Conservation (phyloP, 2,888 invertebrate species). For the Andrena marginata region DNA sequence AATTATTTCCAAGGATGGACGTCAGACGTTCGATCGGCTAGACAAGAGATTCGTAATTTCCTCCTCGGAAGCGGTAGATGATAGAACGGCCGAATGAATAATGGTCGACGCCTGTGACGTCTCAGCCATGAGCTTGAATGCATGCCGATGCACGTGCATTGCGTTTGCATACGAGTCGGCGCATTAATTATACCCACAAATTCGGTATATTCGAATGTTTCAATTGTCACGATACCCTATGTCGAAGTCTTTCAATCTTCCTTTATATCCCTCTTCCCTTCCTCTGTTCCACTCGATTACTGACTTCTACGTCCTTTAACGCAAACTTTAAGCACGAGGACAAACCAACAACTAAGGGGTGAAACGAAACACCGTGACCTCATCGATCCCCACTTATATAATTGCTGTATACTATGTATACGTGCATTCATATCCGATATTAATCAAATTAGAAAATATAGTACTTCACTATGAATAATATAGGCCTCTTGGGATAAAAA, state of each 20-base stretch:
- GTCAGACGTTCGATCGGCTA: conserved; percentile 41
- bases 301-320: no score
- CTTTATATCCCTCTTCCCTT: no score
- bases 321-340: no score
- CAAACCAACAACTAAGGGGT: no score
- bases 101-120: conserved; percentile 58
- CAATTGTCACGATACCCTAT: neutral
- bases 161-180: conserved; percentile 5
- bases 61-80: conserved; percentile 49
- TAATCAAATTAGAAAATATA: no score
- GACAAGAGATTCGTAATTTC: conserved; percentile 57
- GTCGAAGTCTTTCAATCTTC: neutral
- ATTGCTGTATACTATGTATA: no score
- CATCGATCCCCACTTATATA: no score
- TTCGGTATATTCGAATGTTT: conserved; percentile 1
- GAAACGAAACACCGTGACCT: no score
- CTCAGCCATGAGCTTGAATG: conserved; percentile 38
- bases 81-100: conserved; percentile 63
- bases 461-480: neutral
- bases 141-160: conserved; percentile 10
- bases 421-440: no score
- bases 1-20: conserved; percentile 52
- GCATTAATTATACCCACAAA: conserved; percentile 10
- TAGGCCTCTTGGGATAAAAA: neutral
- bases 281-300: no score